Evolutionary conservation across 2,888 invertebrate species (phyloP).

Genomic region (Ophion ventricosus): DNA sequence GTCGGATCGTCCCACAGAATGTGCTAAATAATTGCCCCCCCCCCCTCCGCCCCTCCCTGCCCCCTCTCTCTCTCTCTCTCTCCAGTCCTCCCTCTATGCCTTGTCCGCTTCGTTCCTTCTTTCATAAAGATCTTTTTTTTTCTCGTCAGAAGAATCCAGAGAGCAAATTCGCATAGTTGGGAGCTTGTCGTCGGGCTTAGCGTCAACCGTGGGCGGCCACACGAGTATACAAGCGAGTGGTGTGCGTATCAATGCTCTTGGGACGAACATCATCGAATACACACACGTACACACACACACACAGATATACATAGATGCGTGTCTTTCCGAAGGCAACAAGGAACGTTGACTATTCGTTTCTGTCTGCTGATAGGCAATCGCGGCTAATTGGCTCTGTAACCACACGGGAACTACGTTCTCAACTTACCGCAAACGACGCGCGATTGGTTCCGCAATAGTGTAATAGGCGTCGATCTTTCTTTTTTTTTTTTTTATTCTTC

Average conservation of each 20-base stretch:
- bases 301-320: not conserved
- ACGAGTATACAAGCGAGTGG: slow-evolving; percentile 32
- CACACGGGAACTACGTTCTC: slow-evolving; percentile 37
- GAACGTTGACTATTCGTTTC: slow-evolving; percentile 55
- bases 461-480: not conserved
- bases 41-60: not conserved
- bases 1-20: not conserved
- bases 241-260: slow-evolving; percentile 31
- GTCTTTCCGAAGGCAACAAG: slow-evolving; percentile 15
- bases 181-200: slow-evolving; percentile 39
- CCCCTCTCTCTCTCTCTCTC: not conserved
- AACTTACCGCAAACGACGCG: not conserved
- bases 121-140: not conserved
- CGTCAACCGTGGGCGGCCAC: slow-evolving; percentile 60
- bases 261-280: slow-evolving; percentile 38
- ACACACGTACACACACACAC: not conserved
- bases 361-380: slow-evolving; percentile 59
- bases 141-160: slow-evolving; percentile 36
- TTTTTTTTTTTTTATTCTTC: not conserved
- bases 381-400: slow-evolving; percentile 63
- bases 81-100: not conserved
- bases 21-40: not conserved
- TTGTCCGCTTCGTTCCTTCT: not conserved
- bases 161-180: slow-evolving; percentile 54
- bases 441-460: not conserved